Evolutionary conservation across 2,113 vertebrate genomes (phyloP), one percentile per base, ranked within the genome.

Genomic region (Chroicocephalus ridibundus): DNA sequence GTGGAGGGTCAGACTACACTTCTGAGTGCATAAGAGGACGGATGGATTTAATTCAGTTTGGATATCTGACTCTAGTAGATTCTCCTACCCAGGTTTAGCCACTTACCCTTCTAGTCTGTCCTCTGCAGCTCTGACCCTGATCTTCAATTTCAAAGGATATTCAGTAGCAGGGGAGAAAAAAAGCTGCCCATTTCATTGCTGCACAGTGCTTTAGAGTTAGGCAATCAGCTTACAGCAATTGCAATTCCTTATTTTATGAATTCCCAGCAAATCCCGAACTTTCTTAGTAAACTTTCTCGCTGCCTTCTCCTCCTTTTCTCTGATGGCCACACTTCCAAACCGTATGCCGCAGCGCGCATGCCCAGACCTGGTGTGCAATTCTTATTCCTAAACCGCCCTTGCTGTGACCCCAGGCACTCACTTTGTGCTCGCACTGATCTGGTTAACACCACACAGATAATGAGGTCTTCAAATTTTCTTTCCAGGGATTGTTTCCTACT

Each of bases 131-230:
- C 40, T 88, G 76, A 95, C 82, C 24, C 68, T 3, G 5, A 54
- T 97, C 80, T 96, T 96, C 91, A 84, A 75, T 97, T 98, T 88
- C 65, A 88, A 93, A 95, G 64, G 55, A 54, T 88, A 81, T 81
- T 95, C 7, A 7, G 84, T 42, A 75, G 46, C 42, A 87, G 24
- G 38, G 54, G 64, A 94, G 54, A 13, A 82, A 82, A 80, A 80
- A 84, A 78, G 29, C 72, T 95, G 79, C 34, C 55, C 49, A 34
- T 83, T 95, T 92, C 29, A 8, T 54, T 93, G 82, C 76, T 88
- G 69, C 62, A 74, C 57, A 60, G 79, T 82, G 55, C 78, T 93
- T 90, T 47, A 78, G 77, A 91, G 27, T 86, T 81, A 72, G 65
- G 62, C 64, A 94, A 94, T 94, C 92, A 75, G 69, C 77, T 96